These are phyloP conservation scores for Epicauta chinensis DNA, from an alignment of 1,140 invertebrate species.

Conservation along the genomic window DNA sequence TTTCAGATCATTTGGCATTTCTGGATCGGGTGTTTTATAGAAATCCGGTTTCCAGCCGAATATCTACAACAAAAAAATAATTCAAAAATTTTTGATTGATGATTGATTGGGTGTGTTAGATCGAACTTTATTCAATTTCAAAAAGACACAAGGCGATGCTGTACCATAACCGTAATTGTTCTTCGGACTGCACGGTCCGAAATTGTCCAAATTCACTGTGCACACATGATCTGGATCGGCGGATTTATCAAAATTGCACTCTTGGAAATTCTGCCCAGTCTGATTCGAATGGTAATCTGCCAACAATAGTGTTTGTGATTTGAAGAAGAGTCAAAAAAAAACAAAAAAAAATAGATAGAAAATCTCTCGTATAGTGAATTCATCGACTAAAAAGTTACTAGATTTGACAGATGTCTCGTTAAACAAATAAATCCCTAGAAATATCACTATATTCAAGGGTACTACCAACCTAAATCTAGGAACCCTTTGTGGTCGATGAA, in stretches of 20 bases:
- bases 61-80: constrained; percentile 43
- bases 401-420: no score
- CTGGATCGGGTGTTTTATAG: constrained; percentile 54
- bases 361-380: no score
- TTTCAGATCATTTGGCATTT: constrained; percentile 62
- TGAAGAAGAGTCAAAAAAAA: no score
- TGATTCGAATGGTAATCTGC: constrained; percentile 55
- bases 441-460: no score
- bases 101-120: no score
- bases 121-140: constrained; percentile 77
- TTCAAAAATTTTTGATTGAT: neutral
- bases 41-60: constrained; percentile 70
- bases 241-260: constrained; percentile 57
- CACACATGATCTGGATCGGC: constrained; percentile 61
- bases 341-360: no score
- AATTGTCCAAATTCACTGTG: constrained; percentile 55
- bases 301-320: no score
- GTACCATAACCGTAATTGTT: constrained; percentile 64
- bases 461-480: no score
- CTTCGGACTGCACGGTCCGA: constrained; percentile 57
- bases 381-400: no score
- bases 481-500: no score
- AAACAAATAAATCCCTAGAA: no score
- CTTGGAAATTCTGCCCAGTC: constrained; percentile 55
- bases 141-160: constrained; percentile 69